phyloP scores from a whole-genome alignment of 2,888 invertebrate species.

The Lumbricus terrestris region DNA sequence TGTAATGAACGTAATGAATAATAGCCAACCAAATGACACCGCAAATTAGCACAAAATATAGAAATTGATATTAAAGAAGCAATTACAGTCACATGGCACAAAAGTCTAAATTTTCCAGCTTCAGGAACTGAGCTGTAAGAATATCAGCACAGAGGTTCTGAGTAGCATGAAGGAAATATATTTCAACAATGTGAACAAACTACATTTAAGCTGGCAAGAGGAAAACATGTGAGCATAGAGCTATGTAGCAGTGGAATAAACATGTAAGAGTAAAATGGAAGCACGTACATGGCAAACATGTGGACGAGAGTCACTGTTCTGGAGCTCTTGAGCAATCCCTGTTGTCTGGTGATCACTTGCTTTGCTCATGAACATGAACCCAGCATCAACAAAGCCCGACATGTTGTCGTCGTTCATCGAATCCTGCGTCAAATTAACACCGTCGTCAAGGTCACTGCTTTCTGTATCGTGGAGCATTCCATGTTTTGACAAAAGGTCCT shows the following conservation, averaged over 20 bases:
- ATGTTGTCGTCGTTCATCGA: slow-evolving; percentile 17
- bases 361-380: slow-evolving; percentile 15
- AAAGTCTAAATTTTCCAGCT: background rate
- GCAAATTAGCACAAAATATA: too few relatives aligned
- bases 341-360: background rate
- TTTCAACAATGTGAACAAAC: background rate
- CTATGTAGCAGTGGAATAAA: background rate
- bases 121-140: background rate
- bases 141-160: background rate
- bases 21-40: too few relatives aligned
- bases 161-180: background rate
- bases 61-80: too few relatives aligned
- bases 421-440: background rate
- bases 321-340: background rate
- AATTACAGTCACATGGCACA: background rate
- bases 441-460: slow-evolving; percentile 4
- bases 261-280: background rate
- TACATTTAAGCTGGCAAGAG: background rate
- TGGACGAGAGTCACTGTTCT: background rate
- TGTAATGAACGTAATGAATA: too few relatives aligned
- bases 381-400: background rate
- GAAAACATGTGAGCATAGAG: background rate
- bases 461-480: background rate
- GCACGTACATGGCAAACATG: background rate
- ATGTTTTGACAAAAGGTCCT: slow-evolving; percentile 3